These are phyloP conservation scores for Mechanitis messenoides DNA, from an alignment of 2,888 invertebrate genomes.

Conservation along the genomic window DNA sequence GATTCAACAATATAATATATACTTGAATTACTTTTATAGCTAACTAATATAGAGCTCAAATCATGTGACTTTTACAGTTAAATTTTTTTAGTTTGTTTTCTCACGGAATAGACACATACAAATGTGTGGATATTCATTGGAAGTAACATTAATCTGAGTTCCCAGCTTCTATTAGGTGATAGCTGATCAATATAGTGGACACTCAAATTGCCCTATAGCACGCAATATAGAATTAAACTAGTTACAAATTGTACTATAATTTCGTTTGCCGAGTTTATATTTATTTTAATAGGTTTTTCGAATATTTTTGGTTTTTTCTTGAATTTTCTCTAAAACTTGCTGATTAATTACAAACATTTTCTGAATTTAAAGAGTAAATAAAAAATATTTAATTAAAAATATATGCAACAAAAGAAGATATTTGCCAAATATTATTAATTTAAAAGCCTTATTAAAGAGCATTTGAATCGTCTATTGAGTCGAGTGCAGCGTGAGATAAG, in stretches of 20 bases:
- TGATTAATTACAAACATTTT: no score
- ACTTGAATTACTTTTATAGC: no score
- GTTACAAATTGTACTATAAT: conserved; percentile 27
- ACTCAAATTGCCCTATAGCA: conserved; percentile 45
- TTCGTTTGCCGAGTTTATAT: background rate
- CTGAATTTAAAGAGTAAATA: no score
- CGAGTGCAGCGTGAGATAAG: conserved; percentile 28
- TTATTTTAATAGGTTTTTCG: background rate
- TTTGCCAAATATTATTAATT: background rate
- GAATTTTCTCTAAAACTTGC: no score
- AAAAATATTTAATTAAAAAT: no score
- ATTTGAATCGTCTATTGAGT: conserved; percentile 8
- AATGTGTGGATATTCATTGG: conserved; percentile 9
- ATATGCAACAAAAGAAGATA: no score
- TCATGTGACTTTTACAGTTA: background rate
- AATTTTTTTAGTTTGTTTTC: background rate
- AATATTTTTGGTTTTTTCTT: background rate
- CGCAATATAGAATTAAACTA: conserved; percentile 36
- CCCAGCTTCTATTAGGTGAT: conserved; percentile 32
- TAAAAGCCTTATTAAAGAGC: background rate
- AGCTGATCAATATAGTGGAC: conserved; percentile 29
- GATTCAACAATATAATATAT: no score
- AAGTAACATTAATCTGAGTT: conserved; percentile 20
- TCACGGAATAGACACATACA: background rate
- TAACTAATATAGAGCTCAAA: no score